These are phyloP conservation scores for Hirtodrosophila trivittata DNA, from an alignment of 2,888 invertebrate genomes.

Conservation along the genomic window DNA sequence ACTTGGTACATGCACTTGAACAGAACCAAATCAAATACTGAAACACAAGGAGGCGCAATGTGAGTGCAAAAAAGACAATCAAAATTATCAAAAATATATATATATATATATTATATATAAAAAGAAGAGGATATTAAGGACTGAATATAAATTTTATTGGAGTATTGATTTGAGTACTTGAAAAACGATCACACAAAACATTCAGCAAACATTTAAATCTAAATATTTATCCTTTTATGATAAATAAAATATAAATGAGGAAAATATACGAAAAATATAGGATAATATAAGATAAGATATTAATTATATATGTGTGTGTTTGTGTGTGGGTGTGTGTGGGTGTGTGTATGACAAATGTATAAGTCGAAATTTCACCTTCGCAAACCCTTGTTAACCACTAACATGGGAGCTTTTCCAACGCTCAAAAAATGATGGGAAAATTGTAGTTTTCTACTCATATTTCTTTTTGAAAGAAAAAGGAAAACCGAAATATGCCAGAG, in stretches of 20 bases:
- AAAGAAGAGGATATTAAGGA: too few relatives aligned
- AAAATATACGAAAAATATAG: conserved; percentile 45
- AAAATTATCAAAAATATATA: too few relatives aligned
- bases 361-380: conserved; percentile 88
- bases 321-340: conserved; percentile 39
- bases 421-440: conserved; percentile 85
- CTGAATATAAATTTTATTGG: neutral
- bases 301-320: conserved; percentile 47
- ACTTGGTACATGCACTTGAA: conserved; percentile 33
- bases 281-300: too few relatives aligned
- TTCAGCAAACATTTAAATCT: conserved; percentile 62
- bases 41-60: conserved; percentile 28
- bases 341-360: conserved; percentile 61
- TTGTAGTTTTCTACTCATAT: conserved; percentile 7
- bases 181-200: conserved; percentile 52
- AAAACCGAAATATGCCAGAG: conserved; percentile 57
- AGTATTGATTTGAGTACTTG: conserved; percentile 3
- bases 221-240: conserved; percentile 43
- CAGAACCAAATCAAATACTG: conserved; percentile 11
- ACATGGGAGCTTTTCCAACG: conserved; percentile 91
- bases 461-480: conserved; percentile 50
- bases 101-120: too few relatives aligned
- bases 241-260: conserved; percentile 10
- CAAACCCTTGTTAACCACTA: conserved; percentile 93
- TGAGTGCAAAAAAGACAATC: conserved; percentile 13